Conservation (phyloP, 2,113 vertebrate species). For the Cyanoramphus novaezelandiae region DNA sequence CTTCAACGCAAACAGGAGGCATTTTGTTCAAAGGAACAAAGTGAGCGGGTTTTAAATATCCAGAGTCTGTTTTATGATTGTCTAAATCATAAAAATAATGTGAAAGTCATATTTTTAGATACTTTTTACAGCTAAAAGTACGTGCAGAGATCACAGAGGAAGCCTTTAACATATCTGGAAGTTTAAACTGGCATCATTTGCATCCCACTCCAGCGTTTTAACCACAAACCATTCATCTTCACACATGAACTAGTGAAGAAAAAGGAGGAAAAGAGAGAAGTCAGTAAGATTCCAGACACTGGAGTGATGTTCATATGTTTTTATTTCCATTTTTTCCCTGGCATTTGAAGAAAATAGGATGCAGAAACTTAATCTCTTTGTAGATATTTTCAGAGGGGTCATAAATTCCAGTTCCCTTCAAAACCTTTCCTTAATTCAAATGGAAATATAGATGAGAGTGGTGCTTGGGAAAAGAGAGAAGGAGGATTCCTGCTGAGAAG, state of each 20-base stretch:
- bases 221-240: neutral
- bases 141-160: neutral
- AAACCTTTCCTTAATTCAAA: neutral
- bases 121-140: neutral
- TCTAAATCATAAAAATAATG: neutral
- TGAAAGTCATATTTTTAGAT: neutral
- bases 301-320: neutral
- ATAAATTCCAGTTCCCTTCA: neutral
- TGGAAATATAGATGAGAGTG: neutral
- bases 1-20: constrained; percentile 18
- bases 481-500: neutral
- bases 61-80: neutral
- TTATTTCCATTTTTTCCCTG: constrained; percentile 7
- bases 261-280: neutral
- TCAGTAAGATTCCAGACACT: neutral
- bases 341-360: neutral
- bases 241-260: neutral
- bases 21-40: constrained; percentile 33
- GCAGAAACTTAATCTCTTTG: constrained; percentile 2
- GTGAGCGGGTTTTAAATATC: neutral
- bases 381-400: neutral
- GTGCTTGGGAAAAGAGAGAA: neutral
- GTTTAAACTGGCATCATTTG: neutral
- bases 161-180: neutral
- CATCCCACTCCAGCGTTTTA: neutral